Conservation (phyloP, 2,113 vertebrate genomes). For the Entomyzon cyanotis region DNA sequence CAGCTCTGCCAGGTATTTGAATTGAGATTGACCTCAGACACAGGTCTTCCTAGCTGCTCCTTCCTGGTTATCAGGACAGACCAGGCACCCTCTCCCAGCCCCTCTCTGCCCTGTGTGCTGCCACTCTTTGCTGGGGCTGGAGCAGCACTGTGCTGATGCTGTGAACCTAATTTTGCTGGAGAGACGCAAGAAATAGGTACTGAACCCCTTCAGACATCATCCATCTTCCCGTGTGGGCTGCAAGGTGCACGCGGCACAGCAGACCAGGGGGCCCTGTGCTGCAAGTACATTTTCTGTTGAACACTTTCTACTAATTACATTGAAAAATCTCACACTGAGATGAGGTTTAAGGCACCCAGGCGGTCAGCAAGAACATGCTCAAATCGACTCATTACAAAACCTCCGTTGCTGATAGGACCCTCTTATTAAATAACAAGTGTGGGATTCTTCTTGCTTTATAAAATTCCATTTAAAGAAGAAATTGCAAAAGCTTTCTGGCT, state of each 20-base stretch:
- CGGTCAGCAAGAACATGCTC: neutral
- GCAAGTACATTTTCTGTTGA: neutral
- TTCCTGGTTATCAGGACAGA: neutral
- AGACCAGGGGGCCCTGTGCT: neutral
- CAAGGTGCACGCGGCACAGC: neutral
- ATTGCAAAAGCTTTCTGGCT: neutral
- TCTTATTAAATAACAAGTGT: neutral
- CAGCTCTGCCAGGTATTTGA: neutral
- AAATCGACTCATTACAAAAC: neutral
- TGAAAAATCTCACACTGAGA: neutral
- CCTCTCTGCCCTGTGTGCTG: neutral
- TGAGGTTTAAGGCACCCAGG: neutral
- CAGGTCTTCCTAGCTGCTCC: neutral
- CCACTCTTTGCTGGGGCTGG: neutral
- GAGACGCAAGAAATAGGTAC: neutral
- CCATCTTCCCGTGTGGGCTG: neutral
- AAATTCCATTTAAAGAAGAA: constrained; percentile 9
- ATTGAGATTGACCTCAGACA: neutral
- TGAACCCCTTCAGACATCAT: neutral
- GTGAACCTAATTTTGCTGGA: neutral
- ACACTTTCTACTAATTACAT: neutral
- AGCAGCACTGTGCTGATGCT: neutral
- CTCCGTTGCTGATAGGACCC: neutral
- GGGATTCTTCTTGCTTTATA: neutral
- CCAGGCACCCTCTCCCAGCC: neutral